Percentiles rank a stretch among this genome's conserved stretches.
Conservation (phyloP, 2,113 vertebrate species). For the Spermophilus dauricus region DNA sequence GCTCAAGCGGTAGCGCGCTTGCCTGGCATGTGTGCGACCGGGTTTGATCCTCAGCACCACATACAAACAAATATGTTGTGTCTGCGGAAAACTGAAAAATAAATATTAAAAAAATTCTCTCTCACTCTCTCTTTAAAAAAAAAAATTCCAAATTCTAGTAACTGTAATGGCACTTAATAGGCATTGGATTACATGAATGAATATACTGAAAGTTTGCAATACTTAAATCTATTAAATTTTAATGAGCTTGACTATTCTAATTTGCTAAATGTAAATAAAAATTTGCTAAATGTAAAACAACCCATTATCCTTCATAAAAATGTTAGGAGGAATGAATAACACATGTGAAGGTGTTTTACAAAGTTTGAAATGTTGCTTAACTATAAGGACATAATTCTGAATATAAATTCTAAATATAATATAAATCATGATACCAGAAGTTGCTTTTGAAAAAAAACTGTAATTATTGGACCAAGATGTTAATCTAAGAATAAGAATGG, state of each 20-base stretch:
- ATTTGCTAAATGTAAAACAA: background rate
- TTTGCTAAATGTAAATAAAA: background rate
- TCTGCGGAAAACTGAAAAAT: no score
- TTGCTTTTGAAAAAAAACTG: background rate
- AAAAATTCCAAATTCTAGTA: slow-evolving; percentile 14
- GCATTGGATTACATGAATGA: background rate
- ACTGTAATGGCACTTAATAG: background rate
- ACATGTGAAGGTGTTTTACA: background rate
- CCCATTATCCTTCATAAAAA: background rate
- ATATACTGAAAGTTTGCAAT: background rate
- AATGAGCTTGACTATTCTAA: slow-evolving; percentile 11
- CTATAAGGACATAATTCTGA: background rate
- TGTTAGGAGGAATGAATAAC: background rate
- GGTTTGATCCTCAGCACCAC: no score
- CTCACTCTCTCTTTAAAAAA: no score
- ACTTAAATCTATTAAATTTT: background rate
- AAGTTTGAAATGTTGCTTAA: slow-evolving; percentile 20
- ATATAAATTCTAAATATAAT: background rate
- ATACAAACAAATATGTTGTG: no score
- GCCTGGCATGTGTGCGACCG: no score
- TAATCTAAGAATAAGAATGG: background rate
- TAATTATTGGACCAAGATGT: background rate
- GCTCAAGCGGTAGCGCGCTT: no score
- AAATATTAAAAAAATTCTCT: no score
- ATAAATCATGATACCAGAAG: background rate